Evolutionary conservation across 2,113 vertebrate species (phyloP), one percentile per base, ranked within the genome.

Genomic region (Corythaeola cristata): DNA sequence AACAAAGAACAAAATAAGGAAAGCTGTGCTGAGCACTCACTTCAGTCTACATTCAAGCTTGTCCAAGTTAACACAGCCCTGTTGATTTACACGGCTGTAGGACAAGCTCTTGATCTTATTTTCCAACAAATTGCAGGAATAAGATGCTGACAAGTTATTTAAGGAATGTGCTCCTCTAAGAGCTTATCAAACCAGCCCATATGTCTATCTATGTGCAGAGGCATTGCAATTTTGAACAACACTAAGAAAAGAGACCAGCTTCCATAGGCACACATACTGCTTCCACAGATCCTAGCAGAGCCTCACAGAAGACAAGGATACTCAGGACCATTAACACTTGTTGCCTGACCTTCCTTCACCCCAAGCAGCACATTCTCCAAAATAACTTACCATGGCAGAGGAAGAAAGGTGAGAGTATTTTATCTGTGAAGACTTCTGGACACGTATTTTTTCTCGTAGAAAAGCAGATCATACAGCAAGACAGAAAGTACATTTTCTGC

Each of bases 1-100:
- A 88, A 96, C 88, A 93, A 90, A 88, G 52, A 83, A 17, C 16
- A 56, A 92, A 93, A 71, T 55, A 67, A 77, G 47, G 47, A 33
- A 90, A 93, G 68, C 5, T 1, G 3, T 63, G 64, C 53, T 4
- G 9, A 23, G 21, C 73, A 32, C 69, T 89, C 73, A n/a, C 69
- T 91, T 78, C 49, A 64, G 50, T 58, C 62, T 83, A 4, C 64
- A 68, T 82, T 73, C 32, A 55, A 41, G 33, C n/a, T 75, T 41
- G 71, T 15, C 52, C 37, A 56, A 13, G 26, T 71, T 56, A 74
- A 73, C 28, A 41, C 27, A 83, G 52, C 33, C 47, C 30, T 69
- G 18, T 33, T 77, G 62, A 83, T 85, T 76, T 88, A 58, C 19
- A n/a, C 16, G 3, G 24, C 69, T 56, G 11, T 35, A 47, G 64